Conservation (phyloP, 2,113 vertebrate genomes). For the Balaeniceps rex region DNA sequence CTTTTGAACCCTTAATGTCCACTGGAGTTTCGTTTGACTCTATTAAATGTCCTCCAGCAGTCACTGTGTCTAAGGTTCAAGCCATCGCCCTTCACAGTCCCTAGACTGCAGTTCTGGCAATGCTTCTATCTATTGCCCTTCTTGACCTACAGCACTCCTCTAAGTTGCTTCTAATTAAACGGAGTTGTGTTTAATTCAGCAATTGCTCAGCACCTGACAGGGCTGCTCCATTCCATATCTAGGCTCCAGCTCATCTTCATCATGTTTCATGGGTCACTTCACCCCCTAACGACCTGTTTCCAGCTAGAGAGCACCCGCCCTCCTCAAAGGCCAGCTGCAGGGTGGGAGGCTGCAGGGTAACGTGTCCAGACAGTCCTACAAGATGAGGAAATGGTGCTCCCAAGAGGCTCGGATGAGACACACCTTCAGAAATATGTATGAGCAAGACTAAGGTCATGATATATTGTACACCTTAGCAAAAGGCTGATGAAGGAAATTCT, state of each 20-base stretch:
- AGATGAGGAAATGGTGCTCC: slow-evolving; percentile 41
- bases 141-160: background rate
- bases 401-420: background rate
- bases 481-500: background rate
- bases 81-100: background rate
- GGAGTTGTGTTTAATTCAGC: background rate
- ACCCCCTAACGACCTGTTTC: background rate
- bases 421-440: background rate
- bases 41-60: background rate
- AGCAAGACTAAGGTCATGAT: background rate
- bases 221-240: background rate
- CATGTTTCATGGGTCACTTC: background rate
- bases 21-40: background rate
- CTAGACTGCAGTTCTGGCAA: no score
- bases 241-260: background rate
- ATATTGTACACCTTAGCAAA: background rate
- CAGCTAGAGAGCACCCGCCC: background rate
- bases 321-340: background rate
- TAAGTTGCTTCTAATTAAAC: background rate
- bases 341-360: background rate
- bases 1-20: background rate
- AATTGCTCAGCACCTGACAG: background rate
- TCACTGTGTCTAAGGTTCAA: background rate
- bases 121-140: background rate
- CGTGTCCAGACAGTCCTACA: background rate